A percentile compares a stretch with the other conserved stretches of the same genome.
Conservation (phyloP, 2,888 invertebrate genomes). For the Celastrina argiolus region DNA sequence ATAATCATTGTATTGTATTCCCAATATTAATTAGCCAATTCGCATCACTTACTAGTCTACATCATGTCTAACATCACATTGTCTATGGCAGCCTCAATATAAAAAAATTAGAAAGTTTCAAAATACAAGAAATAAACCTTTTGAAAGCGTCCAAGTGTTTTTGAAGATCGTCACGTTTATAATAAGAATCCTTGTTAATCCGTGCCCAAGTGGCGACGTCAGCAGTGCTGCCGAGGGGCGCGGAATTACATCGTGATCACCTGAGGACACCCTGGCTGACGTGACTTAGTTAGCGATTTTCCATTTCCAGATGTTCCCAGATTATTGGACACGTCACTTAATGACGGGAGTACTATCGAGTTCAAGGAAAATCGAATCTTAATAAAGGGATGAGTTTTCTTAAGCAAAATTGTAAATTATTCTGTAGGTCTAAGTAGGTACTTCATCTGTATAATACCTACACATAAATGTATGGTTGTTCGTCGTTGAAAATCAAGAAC, state of each 20-base stretch:
- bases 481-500: too few species aligned
- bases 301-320: conserved; percentile 15
- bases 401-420: background rate
- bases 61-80: too few species aligned
- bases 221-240: conserved; percentile 38
- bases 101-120: background rate
- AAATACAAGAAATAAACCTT: conserved; percentile 1
- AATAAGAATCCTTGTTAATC: conserved; percentile 34
- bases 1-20: too few species aligned
- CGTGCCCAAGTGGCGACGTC: conserved; percentile 41
- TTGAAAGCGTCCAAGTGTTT: conserved; percentile 10
- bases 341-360: background rate
- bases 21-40: too few species aligned
- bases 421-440: too few species aligned
- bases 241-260: conserved; percentile 45
- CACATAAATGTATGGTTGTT: too few species aligned
- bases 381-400: background rate
- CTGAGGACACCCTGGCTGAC: conserved; percentile 36
- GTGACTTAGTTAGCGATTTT: conserved; percentile 42
- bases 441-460: too few species aligned
- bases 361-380: background rate
- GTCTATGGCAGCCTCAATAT: background rate
- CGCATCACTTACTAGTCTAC: too few species aligned
- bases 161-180: conserved; percentile 24
- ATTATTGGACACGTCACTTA: background rate